Percentiles rank a stretch among this genome's conserved stretches.
Evolutionary conservation across 2,113 vertebrate genomes (phyloP).

Genomic region (Psilopsiagon aymara): DNA sequence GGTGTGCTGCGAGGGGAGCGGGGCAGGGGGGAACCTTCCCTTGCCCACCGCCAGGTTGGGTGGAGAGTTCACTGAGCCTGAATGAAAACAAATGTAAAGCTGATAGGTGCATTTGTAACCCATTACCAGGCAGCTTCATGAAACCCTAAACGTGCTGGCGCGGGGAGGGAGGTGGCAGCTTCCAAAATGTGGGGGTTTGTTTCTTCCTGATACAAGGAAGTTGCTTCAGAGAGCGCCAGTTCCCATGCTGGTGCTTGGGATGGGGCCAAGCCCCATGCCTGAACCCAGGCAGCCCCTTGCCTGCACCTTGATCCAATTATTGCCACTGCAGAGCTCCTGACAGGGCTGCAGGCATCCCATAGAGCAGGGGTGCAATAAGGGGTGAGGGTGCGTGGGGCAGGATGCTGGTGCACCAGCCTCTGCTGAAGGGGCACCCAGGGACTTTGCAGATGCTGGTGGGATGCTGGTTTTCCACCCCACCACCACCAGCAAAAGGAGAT

Average conservation of each 20-base stretch:
- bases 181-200: slow-evolving; percentile 7
- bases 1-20: not conserved
- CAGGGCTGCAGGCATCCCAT: not conserved
- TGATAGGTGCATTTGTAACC: slow-evolving; percentile 71
- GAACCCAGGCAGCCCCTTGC: not conserved
- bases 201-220: slow-evolving; percentile 39
- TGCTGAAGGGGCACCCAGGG: not conserved
- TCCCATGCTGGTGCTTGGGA: not conserved
- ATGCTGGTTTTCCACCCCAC: not conserved
- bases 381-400: not conserved
- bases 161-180: not conserved
- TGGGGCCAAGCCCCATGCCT: not conserved
- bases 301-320: not conserved
- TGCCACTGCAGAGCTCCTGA: not conserved
- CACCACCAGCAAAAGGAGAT: not conserved
- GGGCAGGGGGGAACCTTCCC: not conserved
- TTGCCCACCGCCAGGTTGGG: not conserved
- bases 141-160: slow-evolving; percentile 61
- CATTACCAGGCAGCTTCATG: slow-evolving; percentile 62
- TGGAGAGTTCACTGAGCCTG: slow-evolving; percentile 39
- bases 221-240: not conserved
- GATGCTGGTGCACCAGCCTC: not conserved
- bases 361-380: not conserved
- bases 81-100: slow-evolving; percentile 70
- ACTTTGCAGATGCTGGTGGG: not conserved